These are phyloP conservation scores for Emberiza fucata DNA, from an alignment of 2,113 vertebrate genomes.

Conservation along the genomic window DNA sequence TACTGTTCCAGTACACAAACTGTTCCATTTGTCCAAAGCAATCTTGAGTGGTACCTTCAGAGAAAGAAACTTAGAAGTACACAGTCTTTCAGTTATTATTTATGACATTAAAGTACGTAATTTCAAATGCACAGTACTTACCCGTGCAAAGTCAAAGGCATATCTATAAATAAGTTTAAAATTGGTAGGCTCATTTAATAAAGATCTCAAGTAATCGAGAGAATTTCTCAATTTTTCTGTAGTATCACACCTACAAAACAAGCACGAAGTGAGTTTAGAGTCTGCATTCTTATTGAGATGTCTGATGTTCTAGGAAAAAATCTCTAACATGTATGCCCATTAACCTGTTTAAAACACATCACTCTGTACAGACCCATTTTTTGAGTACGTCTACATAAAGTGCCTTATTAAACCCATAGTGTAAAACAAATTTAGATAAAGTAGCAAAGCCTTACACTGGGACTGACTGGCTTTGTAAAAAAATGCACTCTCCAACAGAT, in stretches of 20 bases:
- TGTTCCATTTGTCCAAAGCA: neutral
- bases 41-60: neutral
- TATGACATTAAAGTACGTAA: neutral
- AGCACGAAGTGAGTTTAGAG: neutral
- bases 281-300: neutral
- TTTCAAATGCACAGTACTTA: slow-evolving; percentile 74
- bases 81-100: neutral
- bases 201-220: slow-evolving; percentile 96
- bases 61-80: neutral
- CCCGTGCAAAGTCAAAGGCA: slow-evolving; percentile 98
- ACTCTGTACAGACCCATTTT: neutral
- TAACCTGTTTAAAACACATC: neutral
- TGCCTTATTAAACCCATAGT: neutral
- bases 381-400: neutral
- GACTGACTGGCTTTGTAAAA: neutral
- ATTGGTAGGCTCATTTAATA: slow-evolving; percentile 95
- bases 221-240: slow-evolving; percentile 96
- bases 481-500: neutral
- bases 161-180: slow-evolving; percentile 99
- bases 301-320: neutral
- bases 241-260: slow-evolving; percentile 90
- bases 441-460: neutral
- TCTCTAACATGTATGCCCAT: neutral
- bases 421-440: neutral
- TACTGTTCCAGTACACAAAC: neutral